Conservation (phyloP, 2,113 vertebrate species). For the Pedetes capensis region DNA sequence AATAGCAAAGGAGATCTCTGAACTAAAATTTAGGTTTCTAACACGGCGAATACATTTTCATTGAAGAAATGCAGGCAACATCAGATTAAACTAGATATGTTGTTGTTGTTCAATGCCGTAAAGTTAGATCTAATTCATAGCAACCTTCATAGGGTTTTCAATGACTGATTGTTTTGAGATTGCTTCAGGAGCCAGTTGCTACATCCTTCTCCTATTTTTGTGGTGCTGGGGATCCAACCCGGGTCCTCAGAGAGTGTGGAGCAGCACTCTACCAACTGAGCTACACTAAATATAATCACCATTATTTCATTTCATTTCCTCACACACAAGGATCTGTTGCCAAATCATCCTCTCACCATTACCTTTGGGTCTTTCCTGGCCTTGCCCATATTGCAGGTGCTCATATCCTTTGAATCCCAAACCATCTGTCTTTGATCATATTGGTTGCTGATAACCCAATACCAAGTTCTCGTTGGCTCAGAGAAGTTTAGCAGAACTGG, state of each 20-base stretch:
- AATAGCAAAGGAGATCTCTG: not conserved
- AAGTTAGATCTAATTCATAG: not conserved
- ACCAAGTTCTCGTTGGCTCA: not conserved
- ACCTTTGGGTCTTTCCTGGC: not conserved
- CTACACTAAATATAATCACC: not conserved
- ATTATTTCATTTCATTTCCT: not conserved
- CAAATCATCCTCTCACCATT: not conserved
- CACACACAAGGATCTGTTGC: not conserved
- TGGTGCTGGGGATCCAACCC: no score
- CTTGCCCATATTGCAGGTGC: not conserved
- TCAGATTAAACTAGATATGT: not conserved
- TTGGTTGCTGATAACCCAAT: slow-evolving; percentile 9
- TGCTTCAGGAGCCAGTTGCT: no score
- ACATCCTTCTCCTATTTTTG: no score
- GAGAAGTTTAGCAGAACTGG: not conserved
- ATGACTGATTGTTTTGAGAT: no score
- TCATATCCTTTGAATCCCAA: slow-evolving; percentile 26
- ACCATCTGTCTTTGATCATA: slow-evolving; percentile 50
- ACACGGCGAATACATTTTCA: not conserved
- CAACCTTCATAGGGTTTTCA: no score
- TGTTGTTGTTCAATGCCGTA: not conserved
- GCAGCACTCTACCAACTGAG: no score
- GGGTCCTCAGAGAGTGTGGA: no score
- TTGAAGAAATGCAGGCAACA: not conserved
- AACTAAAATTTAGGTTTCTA: not conserved